A percentile compares a stretch with the other conserved stretches of the same genome.
Conservation (phyloP, 2,797 vertebrate species). For the Odontamblyopus lacepedii region DNA sequence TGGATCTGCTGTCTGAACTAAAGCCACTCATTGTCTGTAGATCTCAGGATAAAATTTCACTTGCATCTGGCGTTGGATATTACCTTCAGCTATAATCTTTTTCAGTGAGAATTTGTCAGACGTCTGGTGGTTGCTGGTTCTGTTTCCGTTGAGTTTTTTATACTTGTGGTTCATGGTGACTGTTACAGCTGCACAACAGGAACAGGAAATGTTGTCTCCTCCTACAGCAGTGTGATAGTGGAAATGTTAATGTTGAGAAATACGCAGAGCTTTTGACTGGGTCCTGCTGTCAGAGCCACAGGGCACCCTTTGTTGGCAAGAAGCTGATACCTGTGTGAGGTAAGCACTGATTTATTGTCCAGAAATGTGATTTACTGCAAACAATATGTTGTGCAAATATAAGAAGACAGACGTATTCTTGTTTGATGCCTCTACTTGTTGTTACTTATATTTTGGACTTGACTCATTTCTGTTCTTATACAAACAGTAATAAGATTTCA, state of each 20-base stretch:
- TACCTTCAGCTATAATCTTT: conserved; percentile 1
- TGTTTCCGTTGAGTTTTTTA: conserved; percentile 15
- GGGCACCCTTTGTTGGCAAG: conserved; percentile 20
- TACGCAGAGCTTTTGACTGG: conserved; percentile 23
- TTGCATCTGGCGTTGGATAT: conserved; percentile 8
- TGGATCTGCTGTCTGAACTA: conserved; percentile 3
- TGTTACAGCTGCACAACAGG: conserved; percentile 32
- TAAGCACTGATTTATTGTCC: conserved; percentile 49
- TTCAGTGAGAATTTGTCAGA: not conserved
- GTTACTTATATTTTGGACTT: not conserved
- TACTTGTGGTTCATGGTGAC: conserved; percentile 45
- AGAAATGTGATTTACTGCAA: not conserved
- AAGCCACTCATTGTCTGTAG: not conserved
- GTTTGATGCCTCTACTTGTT: not conserved
- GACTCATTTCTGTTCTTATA: not conserved
- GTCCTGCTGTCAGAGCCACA: conserved; percentile 34
- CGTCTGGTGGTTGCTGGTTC: not conserved
- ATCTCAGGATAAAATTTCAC: not conserved
- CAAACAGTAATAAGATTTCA: not conserved
- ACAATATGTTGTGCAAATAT: conserved; percentile 1
- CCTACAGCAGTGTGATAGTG: conserved; percentile 36
- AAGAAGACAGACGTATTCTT: not conserved
- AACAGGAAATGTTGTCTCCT: conserved; percentile 63
- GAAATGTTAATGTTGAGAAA: conserved; percentile 39
- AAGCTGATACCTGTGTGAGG: conserved; percentile 49